A percentile compares a stretch with the other conserved stretches of the same genome.
phyloP scores from a whole-genome alignment of 1,140 invertebrate genomes.

The Cyrtorhinus lividipennis region DNA sequence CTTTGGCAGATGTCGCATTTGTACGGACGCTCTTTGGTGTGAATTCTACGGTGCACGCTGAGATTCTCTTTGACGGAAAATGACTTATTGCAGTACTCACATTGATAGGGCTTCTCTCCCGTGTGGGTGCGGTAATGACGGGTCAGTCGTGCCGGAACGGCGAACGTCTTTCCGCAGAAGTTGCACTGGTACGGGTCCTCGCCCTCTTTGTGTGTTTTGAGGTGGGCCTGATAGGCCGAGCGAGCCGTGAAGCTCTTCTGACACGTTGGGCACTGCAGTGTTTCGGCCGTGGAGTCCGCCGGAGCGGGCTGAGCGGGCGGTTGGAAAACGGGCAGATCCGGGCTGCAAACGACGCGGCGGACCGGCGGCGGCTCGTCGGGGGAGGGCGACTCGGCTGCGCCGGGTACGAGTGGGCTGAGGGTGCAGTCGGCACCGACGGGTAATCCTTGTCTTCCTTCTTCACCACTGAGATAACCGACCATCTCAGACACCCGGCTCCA shows the following conservation, averaged over 20 bases:
- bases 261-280: constrained; percentile 38
- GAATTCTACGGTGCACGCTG: constrained; percentile 78
- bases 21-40: constrained; percentile 74
- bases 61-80: constrained; percentile 86
- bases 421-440: constrained; percentile 27
- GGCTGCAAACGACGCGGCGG: constrained; percentile 29
- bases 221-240: constrained; percentile 40
- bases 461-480: constrained; percentile 28
- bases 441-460: constrained; percentile 23
- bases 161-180: constrained; percentile 82
- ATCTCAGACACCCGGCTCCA: constrained; percentile 30
- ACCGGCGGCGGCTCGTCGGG: constrained; percentile 20
- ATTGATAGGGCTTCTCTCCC: constrained; percentile 70
- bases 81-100: constrained; percentile 82
- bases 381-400: constrained; percentile 3
- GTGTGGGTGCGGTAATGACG: constrained; percentile 84
- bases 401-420: constrained; percentile 23
- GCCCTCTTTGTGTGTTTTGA: constrained; percentile 42
- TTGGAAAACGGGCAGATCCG: constrained; percentile 27
- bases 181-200: constrained; percentile 74
- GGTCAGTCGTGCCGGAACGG: constrained; percentile 75
- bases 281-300: constrained; percentile 23
- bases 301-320: constrained; percentile 22
- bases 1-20: constrained; percentile 80
- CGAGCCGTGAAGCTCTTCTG: constrained; percentile 44